Percentiles rank a stretch among this genome's conserved stretches.
Conservation (phyloP, 2,113 vertebrate species). For the Myanophis thanlyinensis region DNA sequence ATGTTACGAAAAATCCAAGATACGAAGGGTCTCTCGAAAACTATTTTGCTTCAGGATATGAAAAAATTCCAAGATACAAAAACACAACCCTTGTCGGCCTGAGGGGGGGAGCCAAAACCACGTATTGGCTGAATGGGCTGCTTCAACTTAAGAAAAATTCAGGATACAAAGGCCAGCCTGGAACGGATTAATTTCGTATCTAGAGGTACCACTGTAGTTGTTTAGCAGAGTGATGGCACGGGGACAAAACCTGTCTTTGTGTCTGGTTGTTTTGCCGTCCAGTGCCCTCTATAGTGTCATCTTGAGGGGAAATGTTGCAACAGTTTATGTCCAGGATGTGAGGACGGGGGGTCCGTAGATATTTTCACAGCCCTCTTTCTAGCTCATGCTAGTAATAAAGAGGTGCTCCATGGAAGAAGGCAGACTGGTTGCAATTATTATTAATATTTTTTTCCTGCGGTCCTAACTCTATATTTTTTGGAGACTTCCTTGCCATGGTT, state of each 20-base stretch:
- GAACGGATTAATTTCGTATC: too few relatives aligned
- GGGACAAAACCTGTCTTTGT: background rate
- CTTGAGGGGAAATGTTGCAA: background rate
- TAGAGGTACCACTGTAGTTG: too few relatives aligned
- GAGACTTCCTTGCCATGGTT: background rate
- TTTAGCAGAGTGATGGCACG: background rate
- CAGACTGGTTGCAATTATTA: too few relatives aligned
- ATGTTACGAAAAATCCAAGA: too few relatives aligned
- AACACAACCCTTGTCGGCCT: too few relatives aligned
- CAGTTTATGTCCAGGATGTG: background rate
- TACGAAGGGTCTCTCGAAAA: too few relatives aligned
- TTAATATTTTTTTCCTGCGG: background rate
- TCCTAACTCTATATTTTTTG: background rate
- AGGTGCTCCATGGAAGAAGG: background rate
- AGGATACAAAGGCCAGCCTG: too few relatives aligned
- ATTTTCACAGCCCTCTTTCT: background rate
- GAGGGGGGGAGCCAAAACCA: too few relatives aligned
- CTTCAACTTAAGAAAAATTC: too few relatives aligned
- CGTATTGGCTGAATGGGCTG: too few relatives aligned
- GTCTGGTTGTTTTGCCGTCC: background rate
- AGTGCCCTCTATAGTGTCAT: background rate
- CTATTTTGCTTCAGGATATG: too few relatives aligned
- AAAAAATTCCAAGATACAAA: too few relatives aligned
- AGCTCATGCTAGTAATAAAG: accelerated
- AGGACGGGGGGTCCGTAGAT: background rate